phyloP scores from a whole-genome alignment of 2,888 invertebrate genomes.

The Metopia argyrocephala region DNA sequence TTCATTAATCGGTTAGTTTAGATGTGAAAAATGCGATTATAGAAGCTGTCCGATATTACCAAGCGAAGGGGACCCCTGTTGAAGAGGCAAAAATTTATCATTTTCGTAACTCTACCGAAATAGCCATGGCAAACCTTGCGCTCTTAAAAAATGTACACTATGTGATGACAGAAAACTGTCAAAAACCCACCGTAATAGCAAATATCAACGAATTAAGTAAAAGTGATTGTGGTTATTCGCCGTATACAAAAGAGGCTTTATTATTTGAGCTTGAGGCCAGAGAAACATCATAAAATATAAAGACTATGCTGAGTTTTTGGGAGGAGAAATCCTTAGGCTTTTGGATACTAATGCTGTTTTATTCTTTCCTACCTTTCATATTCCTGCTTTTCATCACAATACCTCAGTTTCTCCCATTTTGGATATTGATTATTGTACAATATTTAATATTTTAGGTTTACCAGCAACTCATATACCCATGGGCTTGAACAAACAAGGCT shows the following conservation, averaged over 20 bases:
- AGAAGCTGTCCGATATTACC: slow-evolving; percentile 69
- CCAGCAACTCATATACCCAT: slow-evolving; percentile 88
- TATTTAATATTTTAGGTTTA: slow-evolving; percentile 83
- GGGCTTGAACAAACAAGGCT: slow-evolving; percentile 82
- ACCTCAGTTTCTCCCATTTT: slow-evolving; percentile 79
- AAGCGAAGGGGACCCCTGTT: slow-evolving; percentile 66
- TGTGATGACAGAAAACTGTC: slow-evolving; percentile 24
- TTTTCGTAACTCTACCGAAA: slow-evolving; percentile 69
- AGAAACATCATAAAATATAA: slow-evolving; percentile 66
- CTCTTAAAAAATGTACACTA: slow-evolving; percentile 66
- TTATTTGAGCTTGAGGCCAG: slow-evolving; percentile 69
- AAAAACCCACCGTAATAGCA: slow-evolving; percentile 8
- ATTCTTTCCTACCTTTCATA: slow-evolving; percentile 85
- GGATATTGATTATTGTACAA: slow-evolving; percentile 70
- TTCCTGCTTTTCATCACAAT: slow-evolving; percentile 83
- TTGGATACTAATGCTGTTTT: slow-evolving; percentile 86
- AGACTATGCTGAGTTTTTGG: slow-evolving; percentile 62
- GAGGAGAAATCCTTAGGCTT: slow-evolving; percentile 71
- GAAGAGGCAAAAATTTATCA: slow-evolving; percentile 58
- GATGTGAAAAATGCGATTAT: slow-evolving; percentile 69
- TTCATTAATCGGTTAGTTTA: slow-evolving; percentile 67
- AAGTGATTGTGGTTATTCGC: slow-evolving; percentile 67
- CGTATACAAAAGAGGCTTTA: slow-evolving; percentile 70
- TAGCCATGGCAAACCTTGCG: slow-evolving; percentile 66
- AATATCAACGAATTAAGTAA: slow-evolving; percentile 56